These are phyloP conservation scores for Hololepta plana DNA, from an alignment of 2,888 invertebrate species.

Conservation along the genomic window DNA sequence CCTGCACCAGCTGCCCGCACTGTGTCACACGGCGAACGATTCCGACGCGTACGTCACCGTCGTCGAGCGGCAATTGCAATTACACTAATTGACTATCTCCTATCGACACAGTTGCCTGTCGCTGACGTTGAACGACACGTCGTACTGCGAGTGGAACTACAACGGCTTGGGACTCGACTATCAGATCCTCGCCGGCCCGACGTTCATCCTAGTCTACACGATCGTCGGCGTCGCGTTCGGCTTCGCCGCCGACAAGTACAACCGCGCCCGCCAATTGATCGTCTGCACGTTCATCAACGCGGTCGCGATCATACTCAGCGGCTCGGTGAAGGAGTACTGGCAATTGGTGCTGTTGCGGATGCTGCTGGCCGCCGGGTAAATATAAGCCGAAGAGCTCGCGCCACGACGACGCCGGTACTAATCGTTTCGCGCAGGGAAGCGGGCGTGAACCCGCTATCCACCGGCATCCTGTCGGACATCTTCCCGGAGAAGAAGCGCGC, in stretches of 20 bases:
- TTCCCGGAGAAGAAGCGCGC: conserved; percentile 68
- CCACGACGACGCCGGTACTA: no score
- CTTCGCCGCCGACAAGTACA: conserved; percentile 1
- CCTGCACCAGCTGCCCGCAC: conserved; percentile 31
- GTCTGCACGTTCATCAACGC: conserved; percentile 66
- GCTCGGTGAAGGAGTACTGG: conserved; percentile 72
- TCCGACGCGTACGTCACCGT: conserved; percentile 28
- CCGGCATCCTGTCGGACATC: conserved; percentile 64
- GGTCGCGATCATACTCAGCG: conserved; percentile 64
- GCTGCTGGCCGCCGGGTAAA: conserved; percentile 66
- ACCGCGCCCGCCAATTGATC: conserved; percentile 36
- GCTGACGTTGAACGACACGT: conserved; percentile 41
- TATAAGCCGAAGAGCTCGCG: no score
- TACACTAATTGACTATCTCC: conserved; percentile 1
- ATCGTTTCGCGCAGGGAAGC: conserved; percentile 51
- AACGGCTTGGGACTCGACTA: conserved; percentile 73
- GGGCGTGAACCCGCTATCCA: conserved; percentile 70
- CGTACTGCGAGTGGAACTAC: conserved; percentile 72
- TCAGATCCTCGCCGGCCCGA: no score
- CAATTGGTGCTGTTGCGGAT: conserved; percentile 70
- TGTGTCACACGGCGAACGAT: conserved; percentile 36
- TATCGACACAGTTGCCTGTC: conserved; percentile 35
- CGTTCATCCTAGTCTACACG: no score
- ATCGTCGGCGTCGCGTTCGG: conserved; percentile 2
- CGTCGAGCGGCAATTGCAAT: conserved; percentile 23